Evolutionary conservation across 2,113 vertebrate genomes (phyloP).

Genomic region (Triplophysa siluroides): DNA sequence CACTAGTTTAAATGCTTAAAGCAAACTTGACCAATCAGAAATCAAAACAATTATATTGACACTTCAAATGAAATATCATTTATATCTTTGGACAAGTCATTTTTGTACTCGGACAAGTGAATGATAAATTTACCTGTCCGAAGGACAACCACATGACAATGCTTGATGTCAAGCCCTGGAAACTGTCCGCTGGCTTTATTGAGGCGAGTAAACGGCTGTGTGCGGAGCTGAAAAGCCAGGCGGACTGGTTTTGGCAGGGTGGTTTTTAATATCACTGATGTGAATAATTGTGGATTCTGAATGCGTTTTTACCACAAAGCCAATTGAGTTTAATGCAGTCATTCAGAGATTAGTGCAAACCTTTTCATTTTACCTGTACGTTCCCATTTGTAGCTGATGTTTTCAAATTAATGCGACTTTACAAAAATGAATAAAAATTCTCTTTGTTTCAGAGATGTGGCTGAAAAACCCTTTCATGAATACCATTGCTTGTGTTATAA

Average conservation of each 20-base stretch:
- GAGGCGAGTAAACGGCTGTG: constrained; percentile 36
- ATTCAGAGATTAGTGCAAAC: constrained; percentile 42
- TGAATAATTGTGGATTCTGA: constrained; percentile 53
- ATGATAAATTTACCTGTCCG: no score
- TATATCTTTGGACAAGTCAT: no score
- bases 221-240: constrained; percentile 28
- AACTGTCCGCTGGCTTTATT: constrained; percentile 35
- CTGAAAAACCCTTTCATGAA: not conserved
- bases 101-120: no score
- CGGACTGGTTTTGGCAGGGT: constrained; percentile 31
- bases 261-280: constrained; percentile 42
- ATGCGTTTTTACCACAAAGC: constrained; percentile 34
- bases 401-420: constrained; percentile 7
- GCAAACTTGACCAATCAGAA: no score
- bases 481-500: no score
- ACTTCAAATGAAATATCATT: no score
- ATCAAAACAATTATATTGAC: no score
- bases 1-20: no score
- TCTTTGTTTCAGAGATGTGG: not conserved
- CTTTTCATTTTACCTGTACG: constrained; percentile 18
- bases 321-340: constrained; percentile 53
- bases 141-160: no score
- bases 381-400: constrained; percentile 2
- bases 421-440: not conserved
- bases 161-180: no score